Evolutionary conservation across 2,888 invertebrate species (phyloP).

Genomic region (Hemithea aestivaria): DNA sequence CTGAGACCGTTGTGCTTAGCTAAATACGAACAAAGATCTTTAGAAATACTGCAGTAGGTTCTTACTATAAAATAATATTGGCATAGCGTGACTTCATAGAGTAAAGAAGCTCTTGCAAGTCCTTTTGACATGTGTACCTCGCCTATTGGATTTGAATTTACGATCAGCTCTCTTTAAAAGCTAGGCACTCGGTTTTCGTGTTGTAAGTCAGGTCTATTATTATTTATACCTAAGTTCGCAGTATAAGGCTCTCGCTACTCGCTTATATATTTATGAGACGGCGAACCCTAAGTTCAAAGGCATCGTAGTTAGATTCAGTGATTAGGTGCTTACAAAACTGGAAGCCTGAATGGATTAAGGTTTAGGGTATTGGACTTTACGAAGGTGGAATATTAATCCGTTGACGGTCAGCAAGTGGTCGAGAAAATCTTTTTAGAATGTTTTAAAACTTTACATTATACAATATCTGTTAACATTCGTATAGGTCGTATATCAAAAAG

Average conservation of each 20-base stretch:
- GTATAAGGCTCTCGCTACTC: slow-evolving; percentile 19
- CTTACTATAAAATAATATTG: no score
- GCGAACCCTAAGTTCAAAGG: slow-evolving; percentile 31
- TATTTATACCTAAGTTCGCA: slow-evolving; percentile 25
- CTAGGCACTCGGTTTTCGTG: slow-evolving; percentile 34
- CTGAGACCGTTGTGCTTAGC: no score
- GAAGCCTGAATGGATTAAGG: slow-evolving; percentile 27
- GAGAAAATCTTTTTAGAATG: slow-evolving; percentile 7
- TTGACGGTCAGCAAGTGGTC: slow-evolving; percentile 7
- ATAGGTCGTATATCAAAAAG: no score
- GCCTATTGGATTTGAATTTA: slow-evolving; percentile 42
- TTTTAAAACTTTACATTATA: slow-evolving; percentile 6
- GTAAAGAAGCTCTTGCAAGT: slow-evolving; percentile 33
- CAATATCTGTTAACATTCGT: no score
- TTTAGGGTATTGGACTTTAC: slow-evolving; percentile 18
- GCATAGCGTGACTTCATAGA: slow-evolving; percentile 36
- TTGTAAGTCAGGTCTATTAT: slow-evolving; percentile 23
- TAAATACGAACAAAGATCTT: background rate
- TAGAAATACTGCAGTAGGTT: slow-evolving; percentile 1
- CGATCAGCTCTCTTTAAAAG: slow-evolving; percentile 36
- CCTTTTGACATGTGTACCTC: slow-evolving; percentile 32
- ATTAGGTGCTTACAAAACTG: slow-evolving; percentile 28
- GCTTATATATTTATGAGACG: slow-evolving; percentile 25
- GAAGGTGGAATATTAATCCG: slow-evolving; percentile 23
- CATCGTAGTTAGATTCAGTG: slow-evolving; percentile 18